Evolutionary conservation across 2,888 invertebrate species (phyloP), one percentile per base, ranked within the genome.

Genomic region (Cylindroiulus punctatus): DNA sequence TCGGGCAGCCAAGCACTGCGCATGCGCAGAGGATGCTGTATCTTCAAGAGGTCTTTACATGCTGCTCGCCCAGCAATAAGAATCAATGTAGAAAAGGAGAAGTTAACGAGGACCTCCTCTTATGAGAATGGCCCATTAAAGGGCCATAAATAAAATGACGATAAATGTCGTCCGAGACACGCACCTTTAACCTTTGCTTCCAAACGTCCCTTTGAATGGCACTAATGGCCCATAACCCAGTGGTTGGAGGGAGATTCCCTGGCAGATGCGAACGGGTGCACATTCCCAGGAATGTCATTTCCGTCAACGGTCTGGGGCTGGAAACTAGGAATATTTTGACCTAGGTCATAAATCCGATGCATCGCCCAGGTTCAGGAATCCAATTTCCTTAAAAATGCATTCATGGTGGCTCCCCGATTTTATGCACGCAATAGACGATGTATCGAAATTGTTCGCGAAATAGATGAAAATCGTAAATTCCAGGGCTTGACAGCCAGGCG

Each of bases 381-480:
- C 47, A 47, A 47, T 47, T 47, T 47, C 47, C 47, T 47, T 47
- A 19, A 47, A 47, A 47, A 47, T 47, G 47, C 47, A 47, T 47
- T 47, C 17, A 47, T 47, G 47, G 47, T 47, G 4, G 47, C 47
- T 47, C 47, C 17, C 47, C 47, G 47, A 47, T 17, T 47, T 47
- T 47, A 47, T 17, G 47, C 17, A 17, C 47, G 47, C 47, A 12
- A 19, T 47, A 47, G 47, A 17, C 14, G 47, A 17, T 47, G 47
- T 47, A 47, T 47, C 47, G 47, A 47, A 47, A 47, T 47, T 47
- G 47, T 12, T 47, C 47, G 47, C 17, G 4, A 47, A 47, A 47
- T 47, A 47, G 47, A 47, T 47, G 47, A n/a, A 47, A 47, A 47
- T 47, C 47, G 47, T 47, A 47, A 47, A 47, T 47, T 47, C 47